Evolutionary conservation across 2,113 vertebrate genomes (phyloP), one percentile per base, ranked within the genome.

Genomic region (Turdus rufiventris): DNA sequence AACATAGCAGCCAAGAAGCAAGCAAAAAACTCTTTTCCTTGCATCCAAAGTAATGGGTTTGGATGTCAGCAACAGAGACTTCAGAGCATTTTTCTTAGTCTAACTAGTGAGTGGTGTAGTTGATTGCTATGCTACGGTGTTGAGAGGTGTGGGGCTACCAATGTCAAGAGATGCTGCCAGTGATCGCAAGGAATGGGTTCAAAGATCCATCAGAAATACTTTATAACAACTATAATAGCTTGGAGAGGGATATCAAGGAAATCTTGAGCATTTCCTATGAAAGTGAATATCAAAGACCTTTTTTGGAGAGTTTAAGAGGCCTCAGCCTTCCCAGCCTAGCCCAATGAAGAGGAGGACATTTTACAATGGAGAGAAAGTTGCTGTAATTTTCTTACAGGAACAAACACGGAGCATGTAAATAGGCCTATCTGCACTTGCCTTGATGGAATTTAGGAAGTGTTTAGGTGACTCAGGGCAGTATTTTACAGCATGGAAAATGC

Each of bases 81-180:
- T 81, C 26, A 21, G 51, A 66, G 17, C 12, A 57, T 13, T 74
- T 66, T 80, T 61, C 24, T 73, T 53, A 38, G 10, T 47, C 18
- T 48, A n/a, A 25, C 3, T 29, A 29, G 28, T 5, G 38, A 9
- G 25, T 13, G 21, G 3, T 53, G 6, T 5, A 48, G 25, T 6
- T 77, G 36, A 40, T 29, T 53, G 15, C n/a, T 33, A 2, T 28
- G 28, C 21, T 65, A 3, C 1, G 0, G 3, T 50, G 21, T 8
- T 53, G 40, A 36, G 14, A 40, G 14, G 5, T 33, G 29, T 33
- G 29, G 14, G 12, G 17, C 40, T 65, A 34, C 18, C 9, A 53
- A 13, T 21, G 50, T 5, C 6, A 56, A 68, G 45, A 42, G 53
- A 38, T 42, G 21, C 7, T 83, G 5, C 4, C 20, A 34, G n/a